A percentile compares a stretch with the other conserved stretches of the same genome.
Conservation (phyloP, 1,140 invertebrate species). For the Achroia grisella region DNA sequence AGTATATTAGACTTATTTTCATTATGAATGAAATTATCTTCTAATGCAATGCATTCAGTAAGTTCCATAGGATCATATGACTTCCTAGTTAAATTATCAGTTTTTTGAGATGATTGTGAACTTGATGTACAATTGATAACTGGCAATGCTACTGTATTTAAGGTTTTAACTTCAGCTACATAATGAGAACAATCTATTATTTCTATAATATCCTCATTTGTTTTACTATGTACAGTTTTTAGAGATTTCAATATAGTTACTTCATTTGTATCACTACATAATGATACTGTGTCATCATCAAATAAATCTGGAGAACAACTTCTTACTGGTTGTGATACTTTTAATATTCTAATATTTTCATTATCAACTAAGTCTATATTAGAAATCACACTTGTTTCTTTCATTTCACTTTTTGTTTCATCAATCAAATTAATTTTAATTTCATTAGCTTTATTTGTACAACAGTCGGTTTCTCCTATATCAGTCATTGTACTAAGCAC, state of each 20-base stretch:
- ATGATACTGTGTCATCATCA: slow-evolving; percentile 44
- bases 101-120: slow-evolving; percentile 1
- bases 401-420: not conserved
- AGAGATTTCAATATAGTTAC: no score
- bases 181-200: no score
- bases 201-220: no score
- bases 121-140: not conserved
- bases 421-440: not conserved
- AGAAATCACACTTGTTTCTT: no score
- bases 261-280: no score
- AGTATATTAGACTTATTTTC: no score
- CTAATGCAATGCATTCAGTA: slow-evolving; percentile 34
- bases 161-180: not conserved
- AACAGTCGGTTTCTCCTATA: no score
- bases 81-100: slow-evolving; percentile 10
- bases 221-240: not conserved
- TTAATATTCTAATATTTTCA: not conserved
- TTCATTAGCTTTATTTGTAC: no score
- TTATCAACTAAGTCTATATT: no score
- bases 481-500: not conserved
- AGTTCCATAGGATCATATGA: slow-evolving; percentile 42
- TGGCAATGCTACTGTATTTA: no score
- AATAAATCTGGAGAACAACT: slow-evolving; percentile 74
- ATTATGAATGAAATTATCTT: slow-evolving; percentile 11
- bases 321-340: slow-evolving; percentile 12